phyloP scores from a whole-genome alignment of 2,113 vertebrate species.

The Glaucidium brasilianum region DNA sequence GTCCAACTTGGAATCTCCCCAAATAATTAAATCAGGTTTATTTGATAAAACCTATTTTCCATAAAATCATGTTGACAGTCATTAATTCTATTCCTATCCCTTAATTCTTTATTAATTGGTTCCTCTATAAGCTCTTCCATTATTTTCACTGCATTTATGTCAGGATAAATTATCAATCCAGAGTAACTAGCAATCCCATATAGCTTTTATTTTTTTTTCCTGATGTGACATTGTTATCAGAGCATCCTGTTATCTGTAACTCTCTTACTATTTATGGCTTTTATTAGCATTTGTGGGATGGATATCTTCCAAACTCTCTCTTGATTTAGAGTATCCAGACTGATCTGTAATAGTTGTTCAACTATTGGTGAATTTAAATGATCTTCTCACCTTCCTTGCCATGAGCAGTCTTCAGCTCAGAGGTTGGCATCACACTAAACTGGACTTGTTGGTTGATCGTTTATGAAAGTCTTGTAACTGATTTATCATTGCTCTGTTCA shows the following conservation, averaged over 20 bases:
- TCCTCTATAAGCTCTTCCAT: slow-evolving; percentile 29
- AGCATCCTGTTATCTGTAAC: not conserved
- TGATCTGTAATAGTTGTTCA: not conserved
- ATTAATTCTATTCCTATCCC: slow-evolving; percentile 45
- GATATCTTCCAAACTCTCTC: not conserved
- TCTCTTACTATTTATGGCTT: not conserved
- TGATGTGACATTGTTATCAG: not conserved
- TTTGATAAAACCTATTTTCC: slow-evolving; percentile 63
- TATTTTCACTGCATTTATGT: slow-evolving; percentile 33
- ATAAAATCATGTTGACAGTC: slow-evolving; percentile 65
- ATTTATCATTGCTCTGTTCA: not conserved
- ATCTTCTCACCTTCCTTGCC: not conserved
- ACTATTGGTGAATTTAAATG: not conserved
- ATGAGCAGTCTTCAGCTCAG: not conserved
- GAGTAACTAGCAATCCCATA: not conserved
- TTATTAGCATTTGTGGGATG: not conserved
- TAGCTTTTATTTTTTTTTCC: not conserved
- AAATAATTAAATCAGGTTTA: slow-evolving; percentile 63
- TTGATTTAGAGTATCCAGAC: not conserved
- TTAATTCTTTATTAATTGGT: slow-evolving; percentile 64
- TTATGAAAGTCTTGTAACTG: not conserved
- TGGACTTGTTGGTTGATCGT: not conserved
- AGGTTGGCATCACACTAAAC: not conserved
- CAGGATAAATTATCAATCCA: slow-evolving; percentile 35
- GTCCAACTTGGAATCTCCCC: slow-evolving; percentile 53